Conservation (phyloP, 2,888 invertebrate species). For the Cosmopolites sordidus region DNA sequence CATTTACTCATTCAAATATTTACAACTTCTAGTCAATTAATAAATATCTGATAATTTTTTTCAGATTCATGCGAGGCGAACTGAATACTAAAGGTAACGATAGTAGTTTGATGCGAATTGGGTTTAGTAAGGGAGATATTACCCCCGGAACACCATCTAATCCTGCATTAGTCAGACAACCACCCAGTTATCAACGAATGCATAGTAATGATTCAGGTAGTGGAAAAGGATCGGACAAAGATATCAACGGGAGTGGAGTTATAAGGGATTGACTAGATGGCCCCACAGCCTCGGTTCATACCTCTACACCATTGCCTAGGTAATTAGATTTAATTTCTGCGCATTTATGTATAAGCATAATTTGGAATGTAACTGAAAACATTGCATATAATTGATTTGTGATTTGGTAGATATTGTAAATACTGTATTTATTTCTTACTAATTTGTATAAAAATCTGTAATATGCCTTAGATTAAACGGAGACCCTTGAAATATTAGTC, state of each 20-base stretch:
- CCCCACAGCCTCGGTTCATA: conserved; percentile 56
- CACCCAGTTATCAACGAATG: conserved; percentile 78
- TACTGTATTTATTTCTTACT: too few species aligned
- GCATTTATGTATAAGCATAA: too few species aligned
- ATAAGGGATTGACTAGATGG: conserved; percentile 71
- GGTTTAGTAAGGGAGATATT: conserved; percentile 57
- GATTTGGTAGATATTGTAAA: too few species aligned
- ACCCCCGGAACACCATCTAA: conserved; percentile 71
- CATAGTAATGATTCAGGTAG: conserved; percentile 75
- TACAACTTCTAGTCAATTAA: background rate
- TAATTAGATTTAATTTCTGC: conserved; percentile 30
- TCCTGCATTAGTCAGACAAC: conserved; percentile 61
- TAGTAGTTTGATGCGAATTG: conserved; percentile 42
- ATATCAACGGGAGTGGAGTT: conserved; percentile 50
- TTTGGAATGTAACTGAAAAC: too few species aligned
- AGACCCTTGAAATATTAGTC: too few species aligned
- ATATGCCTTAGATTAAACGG: too few species aligned
- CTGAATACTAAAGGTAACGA: conserved; percentile 53
- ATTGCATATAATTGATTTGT: too few species aligned
- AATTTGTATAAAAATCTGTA: too few species aligned
- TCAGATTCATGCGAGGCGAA: conserved; percentile 90
- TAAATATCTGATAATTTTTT: conserved; percentile 31
- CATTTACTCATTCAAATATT: background rate
- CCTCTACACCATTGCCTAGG: conserved; percentile 44
- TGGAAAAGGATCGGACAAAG: conserved; percentile 68